Conservation (phyloP, 53 echinoderm and acorn worm genomes). For the Hippasteria phrygiana region DNA sequence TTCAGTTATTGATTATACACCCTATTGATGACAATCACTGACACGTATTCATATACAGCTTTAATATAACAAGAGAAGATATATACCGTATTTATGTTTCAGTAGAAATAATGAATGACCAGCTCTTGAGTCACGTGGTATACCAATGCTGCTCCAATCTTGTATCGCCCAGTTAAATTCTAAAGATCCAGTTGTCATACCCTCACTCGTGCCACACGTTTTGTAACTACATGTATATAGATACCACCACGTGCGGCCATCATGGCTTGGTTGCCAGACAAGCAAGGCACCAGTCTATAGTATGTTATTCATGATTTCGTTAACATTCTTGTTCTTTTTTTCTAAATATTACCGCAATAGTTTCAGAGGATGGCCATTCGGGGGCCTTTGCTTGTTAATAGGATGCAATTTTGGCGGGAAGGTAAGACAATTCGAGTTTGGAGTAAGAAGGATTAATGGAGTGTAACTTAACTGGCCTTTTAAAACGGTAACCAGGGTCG, state of each 20-base stretch:
- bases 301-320: too few species aligned
- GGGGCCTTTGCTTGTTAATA: too few species aligned
- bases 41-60: conserved; percentile 53
- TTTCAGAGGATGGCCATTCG: too few species aligned
- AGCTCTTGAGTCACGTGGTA: conserved; percentile 6
- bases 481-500: conserved; percentile 45
- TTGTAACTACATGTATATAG: neutral
- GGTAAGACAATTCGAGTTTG: neutral
- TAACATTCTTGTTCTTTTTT: too few species aligned
- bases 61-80: conserved; percentile 58
- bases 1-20: neutral
- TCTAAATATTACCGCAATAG: too few species aligned
- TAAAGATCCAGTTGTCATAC: neutral
- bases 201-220: too few species aligned
- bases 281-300: neutral
- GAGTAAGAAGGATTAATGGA: neutral
- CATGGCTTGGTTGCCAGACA: neutral
- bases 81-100: conserved; percentile 44
- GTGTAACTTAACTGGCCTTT: conserved; percentile 9
- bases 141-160: neutral
- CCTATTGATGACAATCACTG: conserved; percentile 19
- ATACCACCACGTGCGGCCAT: neutral
- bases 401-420: too few species aligned
- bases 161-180: conserved; percentile 8
- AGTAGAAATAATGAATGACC: conserved; percentile 35